Conservation (phyloP, 2,888 invertebrate genomes). For the Catonia carolina region DNA sequence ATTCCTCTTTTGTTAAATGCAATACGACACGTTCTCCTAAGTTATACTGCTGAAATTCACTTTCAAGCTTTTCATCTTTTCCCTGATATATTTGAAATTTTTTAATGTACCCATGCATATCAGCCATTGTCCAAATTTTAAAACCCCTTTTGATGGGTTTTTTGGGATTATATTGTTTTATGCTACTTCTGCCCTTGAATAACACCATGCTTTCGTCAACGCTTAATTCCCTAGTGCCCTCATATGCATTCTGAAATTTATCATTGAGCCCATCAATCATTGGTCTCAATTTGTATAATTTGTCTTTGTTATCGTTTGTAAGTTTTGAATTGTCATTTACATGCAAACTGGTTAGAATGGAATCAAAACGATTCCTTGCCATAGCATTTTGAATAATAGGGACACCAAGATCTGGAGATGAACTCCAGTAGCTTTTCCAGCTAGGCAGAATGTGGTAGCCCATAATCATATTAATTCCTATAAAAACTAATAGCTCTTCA, state of each 20-base stretch:
- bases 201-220: constrained; percentile 27
- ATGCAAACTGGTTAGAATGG: no score
- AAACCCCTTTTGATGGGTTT: constrained; percentile 26
- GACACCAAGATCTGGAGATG: no score
- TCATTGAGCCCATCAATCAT: no score
- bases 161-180: constrained; percentile 26
- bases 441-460: no score
- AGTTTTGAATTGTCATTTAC: no score
- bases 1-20: constrained; percentile 19
- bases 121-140: constrained; percentile 24
- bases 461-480: no score
- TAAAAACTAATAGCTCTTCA: no score
- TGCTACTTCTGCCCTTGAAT: constrained; percentile 19
- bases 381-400: no score
- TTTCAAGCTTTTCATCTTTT: constrained; percentile 13
- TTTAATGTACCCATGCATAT: constrained; percentile 7
- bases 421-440: no score
- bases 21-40: constrained; percentile 27
- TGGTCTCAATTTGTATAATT: no score
- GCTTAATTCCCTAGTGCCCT: constrained; percentile 12
- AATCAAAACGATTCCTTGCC: no score
- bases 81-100: constrained; percentile 20
- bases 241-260: constrained; percentile 14
- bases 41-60: constrained; percentile 24
- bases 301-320: no score